These are phyloP conservation scores for Pampusana beccarii DNA, from an alignment of 2,113 vertebrate genomes.

Conservation along the genomic window DNA sequence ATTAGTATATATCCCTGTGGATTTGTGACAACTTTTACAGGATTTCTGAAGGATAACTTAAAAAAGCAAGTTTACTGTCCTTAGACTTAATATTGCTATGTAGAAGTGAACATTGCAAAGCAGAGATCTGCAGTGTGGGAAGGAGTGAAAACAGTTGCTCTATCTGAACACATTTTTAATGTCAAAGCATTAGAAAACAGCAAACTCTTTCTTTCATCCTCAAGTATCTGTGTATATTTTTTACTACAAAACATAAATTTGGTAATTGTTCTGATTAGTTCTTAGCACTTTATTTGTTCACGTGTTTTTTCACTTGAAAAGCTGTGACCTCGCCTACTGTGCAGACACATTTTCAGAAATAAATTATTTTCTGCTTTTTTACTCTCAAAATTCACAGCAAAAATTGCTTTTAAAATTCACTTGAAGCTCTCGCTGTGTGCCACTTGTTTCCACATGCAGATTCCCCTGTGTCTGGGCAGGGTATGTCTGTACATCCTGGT, in stretches of 20 bases:
- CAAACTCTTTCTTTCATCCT: neutral
- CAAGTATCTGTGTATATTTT: neutral
- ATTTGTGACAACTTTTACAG: neutral
- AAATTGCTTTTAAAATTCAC: neutral
- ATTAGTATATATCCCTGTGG: neutral
- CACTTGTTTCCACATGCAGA: neutral
- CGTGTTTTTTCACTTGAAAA: neutral
- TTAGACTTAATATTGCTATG: neutral
- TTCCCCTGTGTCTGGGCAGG: neutral
- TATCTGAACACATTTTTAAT: neutral
- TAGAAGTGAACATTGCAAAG: neutral
- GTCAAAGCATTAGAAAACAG: neutral
- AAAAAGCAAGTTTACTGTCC: neutral
- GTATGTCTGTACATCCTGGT: neutral
- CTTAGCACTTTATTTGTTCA: neutral
- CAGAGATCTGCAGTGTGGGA: neutral
- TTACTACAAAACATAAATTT: neutral
- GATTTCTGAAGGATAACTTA: neutral
- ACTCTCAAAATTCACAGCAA: neutral
- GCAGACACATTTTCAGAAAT: neutral
- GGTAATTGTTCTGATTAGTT: neutral
- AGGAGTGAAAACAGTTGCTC: neutral
- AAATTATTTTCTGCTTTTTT: neutral
- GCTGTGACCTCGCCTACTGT: neutral
- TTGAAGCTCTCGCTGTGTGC: neutral